Evolutionary conservation across 2,797 vertebrate genomes (phyloP).

Genomic region (Sorex maritimensis): DNA sequence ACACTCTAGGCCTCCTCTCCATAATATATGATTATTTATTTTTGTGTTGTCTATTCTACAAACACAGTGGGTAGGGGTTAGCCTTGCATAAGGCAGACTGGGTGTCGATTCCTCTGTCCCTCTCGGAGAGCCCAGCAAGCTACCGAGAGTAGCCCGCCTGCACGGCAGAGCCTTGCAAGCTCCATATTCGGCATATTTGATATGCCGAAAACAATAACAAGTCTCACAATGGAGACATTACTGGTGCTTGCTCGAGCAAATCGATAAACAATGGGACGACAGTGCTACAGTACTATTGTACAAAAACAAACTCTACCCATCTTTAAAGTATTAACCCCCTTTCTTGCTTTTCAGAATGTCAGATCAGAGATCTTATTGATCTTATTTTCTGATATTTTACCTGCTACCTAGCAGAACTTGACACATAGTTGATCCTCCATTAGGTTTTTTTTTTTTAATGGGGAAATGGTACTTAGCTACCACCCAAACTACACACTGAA

Average conservation of each 20-base stretch:
- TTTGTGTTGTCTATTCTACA: background rate
- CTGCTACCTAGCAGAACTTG: background rate
- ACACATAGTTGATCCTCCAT: background rate
- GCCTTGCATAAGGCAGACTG: too few relatives aligned
- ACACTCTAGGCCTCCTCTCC: too few relatives aligned
- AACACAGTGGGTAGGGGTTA: too few relatives aligned
- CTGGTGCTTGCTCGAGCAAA: too few relatives aligned
- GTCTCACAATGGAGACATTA: too few relatives aligned
- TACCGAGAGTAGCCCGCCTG: too few relatives aligned
- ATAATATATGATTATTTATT: background rate
- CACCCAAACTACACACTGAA: background rate
- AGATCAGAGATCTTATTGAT: background rate
- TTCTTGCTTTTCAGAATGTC: background rate
- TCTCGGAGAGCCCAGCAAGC: too few relatives aligned
- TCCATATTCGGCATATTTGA: too few relatives aligned
- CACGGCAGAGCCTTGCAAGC: too few relatives aligned
- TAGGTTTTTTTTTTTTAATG: slow-evolving; percentile 7
- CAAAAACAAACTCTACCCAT: background rate
- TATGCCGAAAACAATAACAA: too few relatives aligned
- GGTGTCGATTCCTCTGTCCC: background rate
- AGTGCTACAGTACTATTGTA: too few relatives aligned
- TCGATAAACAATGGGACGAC: too few relatives aligned
- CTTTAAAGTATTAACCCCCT: background rate
- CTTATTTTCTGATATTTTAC: slow-evolving; percentile 23
- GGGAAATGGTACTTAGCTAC: background rate